Conservation (phyloP, 2,888 invertebrate genomes). For the Macaria liturata region DNA sequence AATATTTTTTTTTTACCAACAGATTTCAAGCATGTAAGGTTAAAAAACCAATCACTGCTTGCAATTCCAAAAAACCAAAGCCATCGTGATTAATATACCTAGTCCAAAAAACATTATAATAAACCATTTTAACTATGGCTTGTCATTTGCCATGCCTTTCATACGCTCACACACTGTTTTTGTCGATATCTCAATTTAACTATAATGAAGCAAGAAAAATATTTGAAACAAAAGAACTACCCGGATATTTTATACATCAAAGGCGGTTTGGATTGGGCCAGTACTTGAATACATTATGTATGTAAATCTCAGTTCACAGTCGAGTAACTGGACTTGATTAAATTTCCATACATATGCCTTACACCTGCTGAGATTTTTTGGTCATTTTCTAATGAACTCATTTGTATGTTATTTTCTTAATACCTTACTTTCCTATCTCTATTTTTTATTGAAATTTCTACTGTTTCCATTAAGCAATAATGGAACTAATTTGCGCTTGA, state of each 20-base stretch:
- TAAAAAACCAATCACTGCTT: too few relatives aligned
- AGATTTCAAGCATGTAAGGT: too few relatives aligned
- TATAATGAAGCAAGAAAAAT: constrained; percentile 32
- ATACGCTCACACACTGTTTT: background rate
- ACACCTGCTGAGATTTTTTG: constrained; percentile 21
- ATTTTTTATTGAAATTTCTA: constrained; percentile 2
- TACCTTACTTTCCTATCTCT: background rate
- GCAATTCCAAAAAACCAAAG: too few relatives aligned
- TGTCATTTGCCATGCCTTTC: background rate
- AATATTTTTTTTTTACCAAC: too few relatives aligned
- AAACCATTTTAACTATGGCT: too few relatives aligned
- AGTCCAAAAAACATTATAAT: too few relatives aligned
- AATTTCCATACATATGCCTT: constrained; percentile 13
- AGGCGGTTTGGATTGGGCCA: constrained; percentile 25
- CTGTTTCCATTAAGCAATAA: constrained; percentile 6
- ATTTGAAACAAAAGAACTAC: constrained; percentile 31
- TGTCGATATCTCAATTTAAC: constrained; percentile 28
- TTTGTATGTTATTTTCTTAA: constrained; percentile 5
- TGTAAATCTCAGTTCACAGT: constrained; percentile 14
- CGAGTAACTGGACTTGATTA: constrained; percentile 16
- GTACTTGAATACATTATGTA: constrained; percentile 20
- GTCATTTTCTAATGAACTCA: constrained; percentile 14
- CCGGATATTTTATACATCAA: constrained; percentile 23
- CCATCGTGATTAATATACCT: too few relatives aligned
- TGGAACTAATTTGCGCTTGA: background rate